A percentile compares a stretch with the other conserved stretches of the same genome.
Conservation (phyloP, 1,140 invertebrate species). For the Bombus pyrosoma region DNA sequence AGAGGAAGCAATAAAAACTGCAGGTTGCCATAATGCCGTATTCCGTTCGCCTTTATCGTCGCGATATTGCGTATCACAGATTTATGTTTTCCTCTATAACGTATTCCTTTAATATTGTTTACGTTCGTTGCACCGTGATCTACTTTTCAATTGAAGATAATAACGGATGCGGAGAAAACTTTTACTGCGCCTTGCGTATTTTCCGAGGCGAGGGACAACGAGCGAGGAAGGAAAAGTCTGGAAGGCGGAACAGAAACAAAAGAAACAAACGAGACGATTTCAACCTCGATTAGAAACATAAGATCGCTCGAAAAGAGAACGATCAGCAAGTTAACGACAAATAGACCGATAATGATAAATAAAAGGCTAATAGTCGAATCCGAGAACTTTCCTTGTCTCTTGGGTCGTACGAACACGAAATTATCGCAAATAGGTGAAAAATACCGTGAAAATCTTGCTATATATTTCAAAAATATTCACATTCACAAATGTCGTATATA, state of each 20-base stretch:
- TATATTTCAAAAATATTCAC: not conserved
- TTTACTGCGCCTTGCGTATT: not conserved
- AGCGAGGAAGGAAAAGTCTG: not conserved
- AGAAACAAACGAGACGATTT: constrained; percentile 8
- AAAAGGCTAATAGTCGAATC: not conserved
- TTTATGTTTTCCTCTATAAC: constrained; percentile 25
- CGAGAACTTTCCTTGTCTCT: not conserved
- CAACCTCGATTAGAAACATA: not conserved
- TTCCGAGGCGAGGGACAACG: no score
- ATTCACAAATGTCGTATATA: not conserved
- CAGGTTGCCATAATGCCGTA: not conserved
- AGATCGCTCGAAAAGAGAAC: not conserved
- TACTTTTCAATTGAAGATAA: constrained; percentile 14
- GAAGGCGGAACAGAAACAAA: constrained; percentile 11
- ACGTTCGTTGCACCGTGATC: not conserved
- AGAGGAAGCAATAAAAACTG: not conserved
- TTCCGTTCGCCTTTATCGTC: constrained; percentile 11
- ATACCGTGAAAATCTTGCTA: no score
- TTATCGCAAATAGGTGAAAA: no score
- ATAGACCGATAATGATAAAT: constrained; percentile 1
- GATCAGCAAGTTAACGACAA: not conserved
- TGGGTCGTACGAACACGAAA: not conserved
- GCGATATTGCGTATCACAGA: constrained; percentile 38
- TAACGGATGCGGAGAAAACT: not conserved
- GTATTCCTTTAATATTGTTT: constrained; percentile 39